Base-by-base conservation (phyloP, 2,113 vertebrate species). In the Alligator sinensis region DNA sequence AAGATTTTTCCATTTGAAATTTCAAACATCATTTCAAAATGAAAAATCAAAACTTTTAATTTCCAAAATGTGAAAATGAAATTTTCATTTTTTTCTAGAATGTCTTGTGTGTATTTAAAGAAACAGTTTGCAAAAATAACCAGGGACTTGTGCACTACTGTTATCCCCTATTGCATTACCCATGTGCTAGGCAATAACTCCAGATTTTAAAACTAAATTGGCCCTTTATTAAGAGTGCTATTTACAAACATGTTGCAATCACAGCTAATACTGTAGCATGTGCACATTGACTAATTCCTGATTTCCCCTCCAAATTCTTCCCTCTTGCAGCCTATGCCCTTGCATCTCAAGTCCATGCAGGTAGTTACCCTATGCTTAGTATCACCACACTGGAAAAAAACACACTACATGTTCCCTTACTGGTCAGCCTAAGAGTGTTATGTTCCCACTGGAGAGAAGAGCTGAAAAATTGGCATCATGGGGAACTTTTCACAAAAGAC, bases 401-500 rank as follows among this genome's bases (percentile, higher is more conserved):
- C 6, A 5, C 1, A 83, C 24, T 34, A 74, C 75, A 19, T 2
- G 1, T 21, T 17, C 6, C 18, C 22, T 28, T 17, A 5, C 61
- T 28, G 10, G 24, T 28, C 24, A 6, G 68, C 28, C 68, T 11
- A 8, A 5, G 25, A 70, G 4, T 70, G 82, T 92, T 79, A 59
- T 2, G 0, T 75, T 54, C 38, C 24, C 0, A 0, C 76, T 72
- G 72, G 22, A 47, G 1, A 4, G 74, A 62, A 70, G 59, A 54
- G 30, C 0, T 1, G 62, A 16, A 3, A 1, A 1, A 28, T 11
- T 3, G 61, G 4, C 86, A 38, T 16, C 82, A 0, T 19, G 80
- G 58, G 61, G 38, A 61, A 68, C 28, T 54, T 72, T 47, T 17
- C 76, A 47, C 2, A 59, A 72, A 27, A 82, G 84, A 82, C 47